Percentiles rank a stretch among this genome's conserved stretches.
Conservation (phyloP, 1,140 invertebrate genomes). For the Lucilia cuprina region DNA sequence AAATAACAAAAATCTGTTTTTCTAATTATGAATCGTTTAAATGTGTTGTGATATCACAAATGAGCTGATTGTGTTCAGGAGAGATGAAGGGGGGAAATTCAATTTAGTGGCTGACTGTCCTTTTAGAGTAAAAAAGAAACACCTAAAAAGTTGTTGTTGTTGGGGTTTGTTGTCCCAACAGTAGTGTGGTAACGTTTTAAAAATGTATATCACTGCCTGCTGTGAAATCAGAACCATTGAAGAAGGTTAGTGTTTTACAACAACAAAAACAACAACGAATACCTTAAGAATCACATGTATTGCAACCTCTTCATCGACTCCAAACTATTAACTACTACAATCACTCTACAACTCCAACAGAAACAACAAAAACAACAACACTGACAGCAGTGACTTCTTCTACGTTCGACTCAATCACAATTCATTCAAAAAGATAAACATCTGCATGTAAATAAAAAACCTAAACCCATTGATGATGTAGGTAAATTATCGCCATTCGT, state of each 20-base stretch:
- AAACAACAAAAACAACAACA: background rate
- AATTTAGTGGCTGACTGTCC: background rate
- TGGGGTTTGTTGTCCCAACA: background rate
- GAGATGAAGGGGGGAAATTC: background rate
- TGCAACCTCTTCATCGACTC: background rate
- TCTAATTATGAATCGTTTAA: constrained; percentile 34
- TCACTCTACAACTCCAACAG: background rate
- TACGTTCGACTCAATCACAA: constrained; percentile 23
- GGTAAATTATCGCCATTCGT: constrained; percentile 32
- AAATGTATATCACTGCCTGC: constrained; percentile 30
- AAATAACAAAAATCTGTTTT: constrained; percentile 1
- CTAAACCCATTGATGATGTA: constrained; percentile 33
- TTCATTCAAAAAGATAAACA: constrained; percentile 34
- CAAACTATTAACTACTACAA: background rate
- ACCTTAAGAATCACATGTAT: background rate
- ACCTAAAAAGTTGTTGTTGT: background rate
- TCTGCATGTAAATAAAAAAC: constrained; percentile 28
- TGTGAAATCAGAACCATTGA: constrained; percentile 29
- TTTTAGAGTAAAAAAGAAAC: background rate
- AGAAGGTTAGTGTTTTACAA: background rate
- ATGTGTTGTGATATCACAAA: constrained; percentile 26
- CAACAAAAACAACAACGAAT: background rate
- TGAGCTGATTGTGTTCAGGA: background rate
- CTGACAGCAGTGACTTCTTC: background rate
- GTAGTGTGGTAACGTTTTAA: background rate